These are phyloP conservation scores for Xerus rutilus DNA, from an alignment of 2,797 vertebrate genomes.

Conservation along the genomic window DNA sequence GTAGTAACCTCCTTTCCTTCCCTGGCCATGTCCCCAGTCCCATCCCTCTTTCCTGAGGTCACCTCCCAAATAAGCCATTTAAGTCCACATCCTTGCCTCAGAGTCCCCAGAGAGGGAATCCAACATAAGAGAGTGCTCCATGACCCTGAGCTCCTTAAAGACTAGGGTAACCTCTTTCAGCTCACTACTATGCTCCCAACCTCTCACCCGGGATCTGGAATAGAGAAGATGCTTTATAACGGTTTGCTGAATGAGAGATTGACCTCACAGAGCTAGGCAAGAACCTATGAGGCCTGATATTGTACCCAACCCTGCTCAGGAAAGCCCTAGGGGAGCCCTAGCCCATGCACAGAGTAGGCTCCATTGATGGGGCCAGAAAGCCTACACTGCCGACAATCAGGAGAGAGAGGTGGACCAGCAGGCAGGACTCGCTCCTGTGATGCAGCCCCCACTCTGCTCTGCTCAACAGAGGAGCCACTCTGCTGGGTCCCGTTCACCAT, in stretches of 20 bases:
- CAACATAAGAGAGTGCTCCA: background rate
- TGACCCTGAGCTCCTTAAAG: background rate
- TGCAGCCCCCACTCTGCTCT: background rate
- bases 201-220: background rate
- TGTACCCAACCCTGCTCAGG: background rate
- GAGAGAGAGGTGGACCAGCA: background rate
- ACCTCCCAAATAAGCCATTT: background rate
- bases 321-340: background rate
- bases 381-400: background rate
- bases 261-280: background rate
- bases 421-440: background rate
- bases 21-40: background rate
- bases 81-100: background rate
- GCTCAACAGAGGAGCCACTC: background rate
- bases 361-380: background rate
- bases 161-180: background rate
- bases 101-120: background rate
- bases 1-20: background rate
- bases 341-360: background rate
- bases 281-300: background rate
- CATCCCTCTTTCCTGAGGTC: background rate
- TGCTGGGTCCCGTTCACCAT: slow-evolving; percentile 61
- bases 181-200: background rate
- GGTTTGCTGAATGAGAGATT: background rate
- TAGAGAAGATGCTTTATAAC: background rate